Conservation (phyloP, 2,797 vertebrate species). For the Sphenodon punctatus region DNA sequence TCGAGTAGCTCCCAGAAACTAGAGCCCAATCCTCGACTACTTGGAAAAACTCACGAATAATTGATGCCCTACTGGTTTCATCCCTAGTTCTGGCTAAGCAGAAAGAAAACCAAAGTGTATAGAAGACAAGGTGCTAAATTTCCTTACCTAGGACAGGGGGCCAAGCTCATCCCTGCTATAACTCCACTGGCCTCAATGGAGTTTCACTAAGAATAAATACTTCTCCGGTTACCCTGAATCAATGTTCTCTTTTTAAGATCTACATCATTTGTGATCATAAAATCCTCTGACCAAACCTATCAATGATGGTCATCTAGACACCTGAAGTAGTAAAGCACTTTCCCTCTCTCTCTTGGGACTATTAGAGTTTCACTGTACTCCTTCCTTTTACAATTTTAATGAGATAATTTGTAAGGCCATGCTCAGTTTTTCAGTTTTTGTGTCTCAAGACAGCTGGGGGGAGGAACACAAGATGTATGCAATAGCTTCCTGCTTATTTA, state of each 20-base stretch:
- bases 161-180: neutral
- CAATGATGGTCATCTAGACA: neutral
- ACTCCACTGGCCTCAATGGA: neutral
- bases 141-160: neutral
- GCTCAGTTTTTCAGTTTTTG: slow-evolving; percentile 16
- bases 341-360: slow-evolving; percentile 12
- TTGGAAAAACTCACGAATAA: no score
- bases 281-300: neutral
- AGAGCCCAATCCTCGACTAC: no score
- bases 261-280: neutral
- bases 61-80: no score
- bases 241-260: neutral
- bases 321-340: no score
- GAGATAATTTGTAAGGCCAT: slow-evolving; percentile 34
- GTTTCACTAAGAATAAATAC: neutral
- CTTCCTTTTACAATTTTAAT: slow-evolving; percentile 50
- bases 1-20: no score
- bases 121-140: neutral
- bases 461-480: neutral
- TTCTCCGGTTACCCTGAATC: neutral
- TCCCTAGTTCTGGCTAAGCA: no score
- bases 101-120: no score
- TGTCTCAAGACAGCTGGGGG: neutral
- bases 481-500: neutral
- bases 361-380: slow-evolving; percentile 35